Evolutionary conservation across 2,888 invertebrate genomes (phyloP), one percentile per base, ranked within the genome.

Genomic region (Elmis aenea): DNA sequence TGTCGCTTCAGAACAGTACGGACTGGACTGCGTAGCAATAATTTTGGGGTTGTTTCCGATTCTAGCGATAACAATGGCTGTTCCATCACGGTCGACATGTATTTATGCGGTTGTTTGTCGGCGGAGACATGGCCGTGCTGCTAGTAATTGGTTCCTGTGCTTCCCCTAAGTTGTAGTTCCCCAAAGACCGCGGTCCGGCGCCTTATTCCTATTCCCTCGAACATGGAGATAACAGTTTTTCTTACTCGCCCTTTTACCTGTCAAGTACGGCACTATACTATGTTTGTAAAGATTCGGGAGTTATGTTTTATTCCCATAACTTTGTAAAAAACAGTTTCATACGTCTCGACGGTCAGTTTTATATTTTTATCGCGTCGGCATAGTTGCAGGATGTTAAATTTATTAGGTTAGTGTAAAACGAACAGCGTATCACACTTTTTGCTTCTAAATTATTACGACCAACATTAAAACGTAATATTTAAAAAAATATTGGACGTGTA

Each of bases 81-180:
- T 37, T 50, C 50, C 45, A 51, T 52, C 54, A 52, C 35, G 35
- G 39, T 39, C 45, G 52, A 56, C 50, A 51, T 55, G 51, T 59
- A 59, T 59, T 58, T 59, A 58, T 58, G 59, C 54, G 55, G 48
- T 46, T 58, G 59, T 58, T 59, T 58, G 56, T 57, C 52, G 52
- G 48, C 34, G 47, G 50, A 50, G 54, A 51, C 48, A 46, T 42
- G 49, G 45, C 48, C 51, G 48, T 50, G 48, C 50, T 46, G 44
- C 43, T 50, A 49, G 56, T 60, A 60, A 59, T 60, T 60, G 60
- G 60, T 59, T 59, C 55, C 53, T 50, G 47, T 48, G 53, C 53
- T 52, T 38, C 50, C 47, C 46, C 43, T 42, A 54, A 58, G 49
- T 55, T 59, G 55, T 57, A 56, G 57, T 50, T 59, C 58, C 58